Evolutionary conservation across 2,888 invertebrate genomes (phyloP).

Genomic region (Luffia ferchaultella): DNA sequence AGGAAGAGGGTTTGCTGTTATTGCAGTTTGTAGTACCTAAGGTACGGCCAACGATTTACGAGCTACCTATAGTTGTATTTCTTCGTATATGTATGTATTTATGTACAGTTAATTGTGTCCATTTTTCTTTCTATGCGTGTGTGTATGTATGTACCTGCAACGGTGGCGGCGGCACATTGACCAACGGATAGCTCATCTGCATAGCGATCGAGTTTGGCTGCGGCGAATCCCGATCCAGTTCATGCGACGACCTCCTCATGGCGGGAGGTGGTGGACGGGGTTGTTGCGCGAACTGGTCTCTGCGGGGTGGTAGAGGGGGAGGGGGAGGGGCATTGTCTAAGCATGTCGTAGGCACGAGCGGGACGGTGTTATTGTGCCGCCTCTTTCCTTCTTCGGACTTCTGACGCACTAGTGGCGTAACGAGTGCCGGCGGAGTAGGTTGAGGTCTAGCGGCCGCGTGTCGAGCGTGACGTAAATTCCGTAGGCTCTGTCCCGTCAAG

Average conservation of each 20-base stretch:
- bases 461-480: conserved; percentile 38
- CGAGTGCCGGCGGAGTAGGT: conserved; percentile 26
- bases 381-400: conserved; percentile 37
- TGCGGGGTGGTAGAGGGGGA: conserved; percentile 23
- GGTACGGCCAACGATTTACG: too few relatives aligned
- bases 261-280: conserved; percentile 16
- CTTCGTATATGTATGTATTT: too few relatives aligned
- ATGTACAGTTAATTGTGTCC: too few relatives aligned
- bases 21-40: too few relatives aligned
- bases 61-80: too few relatives aligned
- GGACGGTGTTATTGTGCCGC: conserved; percentile 41
- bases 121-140: too few relatives aligned
- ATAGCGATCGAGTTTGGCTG: conserved; percentile 69
- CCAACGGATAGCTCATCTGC: conserved; percentile 71
- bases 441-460: conserved; percentile 15
- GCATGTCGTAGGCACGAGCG: conserved; percentile 48
- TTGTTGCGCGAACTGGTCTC: conserved; percentile 25
- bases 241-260: conserved; percentile 46
- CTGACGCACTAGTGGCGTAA: conserved; percentile 34
- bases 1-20: too few relatives aligned
- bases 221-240: conserved; percentile 46
- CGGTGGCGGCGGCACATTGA: conserved; percentile 61
- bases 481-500: conserved; percentile 50
- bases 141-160: conserved; percentile 51
- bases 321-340: conserved; percentile 47